Base-by-base conservation (phyloP, 2,888 invertebrate species). In the Ethmia dodecea region DNA sequence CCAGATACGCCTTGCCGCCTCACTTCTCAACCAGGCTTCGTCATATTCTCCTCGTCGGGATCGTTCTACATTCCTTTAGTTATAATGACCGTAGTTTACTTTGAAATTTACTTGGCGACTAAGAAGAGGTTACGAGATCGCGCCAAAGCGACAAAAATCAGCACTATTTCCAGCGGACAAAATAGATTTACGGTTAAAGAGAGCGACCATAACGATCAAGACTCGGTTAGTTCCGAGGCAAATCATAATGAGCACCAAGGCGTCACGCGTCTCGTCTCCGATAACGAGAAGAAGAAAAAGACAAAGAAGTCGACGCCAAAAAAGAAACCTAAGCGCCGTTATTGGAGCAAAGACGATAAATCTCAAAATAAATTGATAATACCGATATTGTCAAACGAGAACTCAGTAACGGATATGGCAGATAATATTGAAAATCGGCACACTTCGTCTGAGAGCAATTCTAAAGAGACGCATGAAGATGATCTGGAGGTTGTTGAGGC, bases 21-120 rank as follows among this genome's bases (percentile, higher is more conserved):
- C 35, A 97, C 97, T 1, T 91, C 93, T 6, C 92, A 97, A 53
- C 93, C 92, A 43, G 96, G 96, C 9, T 97, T 97, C 69, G 94
- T 97, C 33, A 90, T 97, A 46, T 97, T 96, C 68, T 97, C 97
- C 2, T 92, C 97, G 0, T 89, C 94, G 11, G 98, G 98, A 20
- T 97, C 97, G 0, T 98, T 98, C 86, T 98, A 94, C 84, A 95
- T 98, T 52, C 98, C 98, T 1, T 79, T 98, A 53, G 83, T 95
- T 40, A 94, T 98, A 55, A 98, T 99, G 98, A 94, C 97, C 33
- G 93, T 96, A 64, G 97, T 98, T 5, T 98, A 99, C 75, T 90
- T 97, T 43, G 96, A 98, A 87, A 98, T 99, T 62, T 99, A 95
- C 75, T 88, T 97, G 52, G 97, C 98, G 2, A 97, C 98, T 1